Base-by-base conservation (phyloP, 2,888 invertebrate genomes). In the Tachina grossa region DNA sequence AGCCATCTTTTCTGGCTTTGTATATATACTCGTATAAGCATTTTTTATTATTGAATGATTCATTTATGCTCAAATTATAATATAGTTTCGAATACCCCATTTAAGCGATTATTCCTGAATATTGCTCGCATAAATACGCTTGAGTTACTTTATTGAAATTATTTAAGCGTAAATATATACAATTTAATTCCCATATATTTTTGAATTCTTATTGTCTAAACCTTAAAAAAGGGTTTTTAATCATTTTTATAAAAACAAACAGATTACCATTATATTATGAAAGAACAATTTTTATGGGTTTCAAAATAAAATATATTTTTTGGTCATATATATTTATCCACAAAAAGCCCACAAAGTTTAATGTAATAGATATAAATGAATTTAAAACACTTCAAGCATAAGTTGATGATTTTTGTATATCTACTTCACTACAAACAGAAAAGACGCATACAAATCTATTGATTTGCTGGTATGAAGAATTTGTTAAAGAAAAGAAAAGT, bases 361-460 rank as follows among this genome's bases (percentile, higher is more conserved):
- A 31, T 31, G 43, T 16, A 39, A 22, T 16, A 72, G 59, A 74
- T 49, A 65, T 72, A 74, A 55, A 9, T 11, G 22, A 81, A 61
- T 19, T 53, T 66, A 74, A 51, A 71, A 43, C 53, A 68, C 9
- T 43, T 14, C 22, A 74, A 59, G 66, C 74, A 74, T 31, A 74
- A 74, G 74, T 81, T 47, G 66, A 66, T 66, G 72, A 49, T 55
- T 63, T 55, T 10, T 45, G 3, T 14, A 49, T 57, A 1, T n/a
- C n/a, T n/a, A n/a, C n/a, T n/a, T n/a, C 22, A 57, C 22, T 1
- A 31, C 1, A 53, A 39, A 51, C 22, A 0, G 22, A 19, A 55
- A 31, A 31, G 31, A 2, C 5, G 2, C 31, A 31, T 1, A 31
- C 31, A 5, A 31, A 6, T 31, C 31, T 31, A 2, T 31, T 31